Evolutionary conservation across 1,140 invertebrate genomes (phyloP).

Genomic region (Brachionus paranguensis): DNA sequence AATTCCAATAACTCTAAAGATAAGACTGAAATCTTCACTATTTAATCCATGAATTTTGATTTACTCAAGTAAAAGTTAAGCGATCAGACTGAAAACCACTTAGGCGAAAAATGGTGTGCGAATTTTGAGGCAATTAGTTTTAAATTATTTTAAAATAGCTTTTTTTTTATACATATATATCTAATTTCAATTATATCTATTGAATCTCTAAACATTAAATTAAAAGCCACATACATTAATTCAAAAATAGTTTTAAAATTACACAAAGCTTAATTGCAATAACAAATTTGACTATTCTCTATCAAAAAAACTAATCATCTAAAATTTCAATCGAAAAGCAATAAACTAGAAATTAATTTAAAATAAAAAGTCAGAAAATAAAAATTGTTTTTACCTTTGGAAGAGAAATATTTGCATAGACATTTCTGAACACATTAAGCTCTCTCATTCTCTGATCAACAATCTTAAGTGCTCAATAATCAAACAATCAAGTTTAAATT

Average conservation of each 20-base stretch:
- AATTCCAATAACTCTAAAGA: neutral
- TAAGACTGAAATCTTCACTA: neutral
- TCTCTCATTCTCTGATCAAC: neutral
- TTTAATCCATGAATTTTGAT: neutral
- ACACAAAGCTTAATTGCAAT: neutral
- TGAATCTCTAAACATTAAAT: neutral
- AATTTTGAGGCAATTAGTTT: neutral
- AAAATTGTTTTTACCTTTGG: neutral
- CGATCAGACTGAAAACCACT: neutral
- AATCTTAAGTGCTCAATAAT: neutral
- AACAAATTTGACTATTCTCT: neutral
- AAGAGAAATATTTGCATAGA: neutral
- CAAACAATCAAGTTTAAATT: neutral
- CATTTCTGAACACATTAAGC: neutral
- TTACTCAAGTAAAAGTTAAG: neutral
- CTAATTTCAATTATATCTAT: neutral
- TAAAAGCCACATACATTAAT: neutral
- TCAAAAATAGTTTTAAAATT: neutral
- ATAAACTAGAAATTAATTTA: neutral
- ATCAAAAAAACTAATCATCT: neutral
- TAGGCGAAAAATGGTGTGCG: neutral
- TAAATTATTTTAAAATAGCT: neutral
- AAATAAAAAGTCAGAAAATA: neutral
- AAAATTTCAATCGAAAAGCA: neutral
- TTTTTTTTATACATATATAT: neutral